Percentiles rank a stretch among this genome's conserved stretches.
These are phyloP conservation scores for Porites lobata DNA, from an alignment of 92 coral and sea anemone genomes.

Conservation along the genomic window DNA sequence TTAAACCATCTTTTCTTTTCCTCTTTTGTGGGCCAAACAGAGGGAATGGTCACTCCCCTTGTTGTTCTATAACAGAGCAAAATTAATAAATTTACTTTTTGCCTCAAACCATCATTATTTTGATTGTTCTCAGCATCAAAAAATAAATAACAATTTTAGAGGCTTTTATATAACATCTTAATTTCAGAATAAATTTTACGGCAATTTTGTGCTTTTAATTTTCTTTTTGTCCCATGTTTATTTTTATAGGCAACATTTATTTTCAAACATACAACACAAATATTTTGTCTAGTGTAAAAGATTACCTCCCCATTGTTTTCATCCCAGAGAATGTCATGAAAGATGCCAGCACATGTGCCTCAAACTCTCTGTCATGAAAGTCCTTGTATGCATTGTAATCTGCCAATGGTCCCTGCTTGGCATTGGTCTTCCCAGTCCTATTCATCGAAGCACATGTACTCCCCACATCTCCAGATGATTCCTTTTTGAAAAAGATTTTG, in stretches of 20 bases:
- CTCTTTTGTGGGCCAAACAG: slow-evolving; percentile 5
- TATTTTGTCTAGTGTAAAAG: neutral
- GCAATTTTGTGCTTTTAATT: too few relatives aligned
- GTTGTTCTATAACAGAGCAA: slow-evolving; percentile 2
- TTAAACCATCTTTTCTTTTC: slow-evolving; percentile 26
- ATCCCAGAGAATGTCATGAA: slow-evolving; percentile 44
- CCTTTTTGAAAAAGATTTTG: slow-evolving; percentile 35
- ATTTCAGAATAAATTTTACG: too few relatives aligned
- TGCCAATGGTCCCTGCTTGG: slow-evolving; percentile 42
- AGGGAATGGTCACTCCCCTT: neutral
- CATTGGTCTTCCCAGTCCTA: slow-evolving; percentile 63
- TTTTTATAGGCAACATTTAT: too few relatives aligned
- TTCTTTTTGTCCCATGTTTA: too few relatives aligned
- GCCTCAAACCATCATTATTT: too few relatives aligned
- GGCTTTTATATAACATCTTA: too few relatives aligned
- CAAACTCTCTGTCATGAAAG: slow-evolving; percentile 41
- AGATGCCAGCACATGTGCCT: slow-evolving; percentile 37
- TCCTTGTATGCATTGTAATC: slow-evolving; percentile 57
- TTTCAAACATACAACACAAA: neutral
- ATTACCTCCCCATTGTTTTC: slow-evolving; percentile 15
- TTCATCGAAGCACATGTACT: slow-evolving; percentile 44
- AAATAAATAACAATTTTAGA: too few relatives aligned
- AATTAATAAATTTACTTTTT: too few relatives aligned
- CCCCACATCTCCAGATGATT: slow-evolving; percentile 58
- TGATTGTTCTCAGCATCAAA: too few relatives aligned